These are phyloP conservation scores for Hystrix cristata DNA, from an alignment of 2,113 vertebrate genomes.

Conservation along the genomic window DNA sequence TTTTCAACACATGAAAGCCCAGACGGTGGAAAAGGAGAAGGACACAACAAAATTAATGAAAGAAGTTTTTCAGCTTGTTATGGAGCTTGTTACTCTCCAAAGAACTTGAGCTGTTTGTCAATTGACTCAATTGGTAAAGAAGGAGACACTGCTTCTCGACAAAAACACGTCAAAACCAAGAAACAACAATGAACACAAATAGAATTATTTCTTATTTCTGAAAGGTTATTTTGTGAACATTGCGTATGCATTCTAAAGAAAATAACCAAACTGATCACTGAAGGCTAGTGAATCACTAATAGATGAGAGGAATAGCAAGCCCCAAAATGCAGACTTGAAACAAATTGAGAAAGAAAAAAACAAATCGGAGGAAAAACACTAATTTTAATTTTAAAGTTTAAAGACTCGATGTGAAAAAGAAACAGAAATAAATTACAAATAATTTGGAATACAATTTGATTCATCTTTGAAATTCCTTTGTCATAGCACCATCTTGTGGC, in stretches of 20 bases:
- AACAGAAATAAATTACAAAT: neutral
- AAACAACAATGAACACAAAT: neutral
- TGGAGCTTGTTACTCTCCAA: neutral
- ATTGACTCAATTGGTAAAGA: neutral
- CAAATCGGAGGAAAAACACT: neutral
- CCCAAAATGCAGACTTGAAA: neutral
- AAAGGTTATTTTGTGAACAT: neutral
- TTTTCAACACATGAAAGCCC: neutral
- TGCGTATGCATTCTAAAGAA: neutral
- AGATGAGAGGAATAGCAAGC: neutral
- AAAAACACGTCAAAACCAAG: neutral
- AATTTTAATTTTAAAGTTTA: neutral
- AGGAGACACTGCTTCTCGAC: neutral
- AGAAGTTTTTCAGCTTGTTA: neutral
- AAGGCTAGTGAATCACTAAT: neutral
- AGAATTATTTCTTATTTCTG: neutral
- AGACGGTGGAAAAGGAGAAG: slow-evolving; percentile 23
- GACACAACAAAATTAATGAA: neutral
- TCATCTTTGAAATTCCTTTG: slow-evolving; percentile 59
- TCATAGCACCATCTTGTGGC: slow-evolving; percentile 73
- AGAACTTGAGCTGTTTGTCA: neutral
- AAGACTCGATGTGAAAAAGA: neutral
- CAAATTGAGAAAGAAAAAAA: neutral
- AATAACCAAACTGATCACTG: neutral
- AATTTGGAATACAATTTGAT: neutral